Conservation (phyloP, 2,113 vertebrate species). For the Morone chrysops region DNA sequence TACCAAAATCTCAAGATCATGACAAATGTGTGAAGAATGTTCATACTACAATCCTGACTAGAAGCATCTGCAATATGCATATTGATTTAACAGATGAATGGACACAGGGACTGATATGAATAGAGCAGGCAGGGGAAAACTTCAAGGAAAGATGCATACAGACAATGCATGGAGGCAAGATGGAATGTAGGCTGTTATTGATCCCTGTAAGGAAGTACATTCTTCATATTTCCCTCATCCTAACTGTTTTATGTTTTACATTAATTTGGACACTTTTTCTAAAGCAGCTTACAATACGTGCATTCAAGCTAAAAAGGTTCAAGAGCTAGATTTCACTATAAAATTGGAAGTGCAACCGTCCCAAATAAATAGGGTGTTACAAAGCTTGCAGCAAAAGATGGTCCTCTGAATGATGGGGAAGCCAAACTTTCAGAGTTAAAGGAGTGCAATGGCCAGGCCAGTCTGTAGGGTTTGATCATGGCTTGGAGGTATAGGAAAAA, state of each 20-base stretch:
- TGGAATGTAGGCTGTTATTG: slow-evolving; percentile 58
- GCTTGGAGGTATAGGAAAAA: neutral
- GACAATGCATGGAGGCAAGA: slow-evolving; percentile 16
- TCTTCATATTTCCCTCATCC: slow-evolving; percentile 32
- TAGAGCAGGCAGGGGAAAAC: slow-evolving; percentile 23
- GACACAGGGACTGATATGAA: slow-evolving; percentile 52
- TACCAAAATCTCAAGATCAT: slow-evolving; percentile 51
- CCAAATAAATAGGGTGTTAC: neutral
- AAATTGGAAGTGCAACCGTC: neutral
- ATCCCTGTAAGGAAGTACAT: slow-evolving; percentile 42
- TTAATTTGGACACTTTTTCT: neutral
- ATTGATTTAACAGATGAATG: slow-evolving; percentile 70
- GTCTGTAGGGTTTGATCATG: neutral
- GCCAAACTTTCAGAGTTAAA: neutral
- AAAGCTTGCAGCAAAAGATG: neutral
- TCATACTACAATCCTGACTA: slow-evolving; percentile 50
- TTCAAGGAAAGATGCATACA: slow-evolving; percentile 37
- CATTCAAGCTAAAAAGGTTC: neutral
- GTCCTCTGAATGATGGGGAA: neutral
- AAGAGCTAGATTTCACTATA: neutral
- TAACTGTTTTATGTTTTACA: slow-evolving; percentile 5
- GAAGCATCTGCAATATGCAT: slow-evolving; percentile 52
- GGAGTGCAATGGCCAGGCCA: neutral
- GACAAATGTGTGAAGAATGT: slow-evolving; percentile 66
- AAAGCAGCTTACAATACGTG: neutral